These are phyloP conservation scores for Coelopa pilipes DNA, from an alignment of 2,888 invertebrate genomes.

Conservation along the genomic window DNA sequence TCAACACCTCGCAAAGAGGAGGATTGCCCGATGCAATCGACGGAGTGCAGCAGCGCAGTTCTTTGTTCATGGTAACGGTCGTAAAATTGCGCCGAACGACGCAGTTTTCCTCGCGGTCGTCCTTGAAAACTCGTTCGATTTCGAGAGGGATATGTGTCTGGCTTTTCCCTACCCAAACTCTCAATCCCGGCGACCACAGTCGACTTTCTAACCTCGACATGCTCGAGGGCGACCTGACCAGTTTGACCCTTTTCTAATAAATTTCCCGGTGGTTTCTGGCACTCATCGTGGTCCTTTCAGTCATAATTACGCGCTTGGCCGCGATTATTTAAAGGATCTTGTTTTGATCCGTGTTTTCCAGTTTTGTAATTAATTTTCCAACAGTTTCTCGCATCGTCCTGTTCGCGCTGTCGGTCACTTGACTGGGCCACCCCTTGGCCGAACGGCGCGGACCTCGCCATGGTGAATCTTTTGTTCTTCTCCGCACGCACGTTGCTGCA, in stretches of 20 bases:
- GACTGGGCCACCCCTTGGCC: neutral
- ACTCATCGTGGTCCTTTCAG: slow-evolving; percentile 16
- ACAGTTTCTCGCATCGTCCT: neutral
- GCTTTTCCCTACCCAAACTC: neutral
- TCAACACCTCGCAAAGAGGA: slow-evolving; percentile 26
- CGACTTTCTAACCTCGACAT: slow-evolving; percentile 29
- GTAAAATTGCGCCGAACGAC: slow-evolving; percentile 7
- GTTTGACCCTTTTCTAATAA: slow-evolving; percentile 30
- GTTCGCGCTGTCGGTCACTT: slow-evolving; percentile 28
- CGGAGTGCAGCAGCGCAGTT: neutral
- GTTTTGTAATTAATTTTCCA: slow-evolving; percentile 18
- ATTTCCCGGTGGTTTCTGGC: neutral
- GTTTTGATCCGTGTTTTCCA: slow-evolving; percentile 17
- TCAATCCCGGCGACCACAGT: slow-evolving; percentile 10
- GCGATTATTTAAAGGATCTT: slow-evolving; percentile 19
- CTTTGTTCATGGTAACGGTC: slow-evolving; percentile 14
- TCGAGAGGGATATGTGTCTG: no score
- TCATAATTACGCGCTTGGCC: slow-evolving; percentile 27
- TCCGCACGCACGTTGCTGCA: slow-evolving; percentile 10
- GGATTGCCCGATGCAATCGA: slow-evolving; percentile 1
- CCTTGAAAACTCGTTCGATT: neutral
- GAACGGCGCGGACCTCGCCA: no score
- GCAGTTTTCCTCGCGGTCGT: neutral
- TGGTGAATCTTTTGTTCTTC: slow-evolving; percentile 16
- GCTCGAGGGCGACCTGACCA: neutral